phyloP scores from a whole-genome alignment of 23 tunicate species.

The Styela plicata region DNA sequence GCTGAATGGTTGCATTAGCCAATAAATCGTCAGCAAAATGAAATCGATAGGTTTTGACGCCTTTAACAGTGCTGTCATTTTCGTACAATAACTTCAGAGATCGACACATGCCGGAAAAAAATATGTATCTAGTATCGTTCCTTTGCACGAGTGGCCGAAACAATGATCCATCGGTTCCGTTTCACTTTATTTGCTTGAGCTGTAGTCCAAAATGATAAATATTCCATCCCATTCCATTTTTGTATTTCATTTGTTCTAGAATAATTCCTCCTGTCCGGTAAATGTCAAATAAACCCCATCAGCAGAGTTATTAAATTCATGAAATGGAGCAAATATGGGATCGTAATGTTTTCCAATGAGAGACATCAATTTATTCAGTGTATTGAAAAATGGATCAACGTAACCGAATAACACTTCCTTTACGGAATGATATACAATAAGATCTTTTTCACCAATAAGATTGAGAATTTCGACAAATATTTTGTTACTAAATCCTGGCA shows the following conservation, averaged over 20 bases:
- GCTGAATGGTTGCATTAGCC: conserved; percentile 45
- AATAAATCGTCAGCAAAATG: conserved; percentile 57
- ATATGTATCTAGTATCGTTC: conserved; percentile 54
- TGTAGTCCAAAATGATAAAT: conserved; percentile 52
- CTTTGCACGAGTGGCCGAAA: conserved; percentile 48
- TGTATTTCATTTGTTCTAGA: conserved; percentile 42
- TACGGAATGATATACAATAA: conserved; percentile 66
- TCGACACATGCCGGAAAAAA: conserved; percentile 79
- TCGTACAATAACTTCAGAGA: conserved; percentile 53
- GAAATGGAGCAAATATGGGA: conserved; percentile 60
- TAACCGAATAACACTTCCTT: conserved; percentile 79
- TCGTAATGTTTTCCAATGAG: conserved; percentile 29
- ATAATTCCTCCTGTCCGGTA: conserved; percentile 61
- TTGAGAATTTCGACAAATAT: not conserved
- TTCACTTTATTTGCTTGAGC: conserved; percentile 68
- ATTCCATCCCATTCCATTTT: conserved; percentile 64
- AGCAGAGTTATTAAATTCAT: conserved; percentile 72
- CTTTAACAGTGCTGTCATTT: conserved; percentile 47
- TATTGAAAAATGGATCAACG: conserved; percentile 56
- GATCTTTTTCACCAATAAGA: conserved; percentile 17
- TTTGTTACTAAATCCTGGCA: not conserved
- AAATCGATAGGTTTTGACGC: conserved; percentile 65
- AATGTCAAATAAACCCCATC: conserved; percentile 68
- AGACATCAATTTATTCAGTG: conserved; percentile 36
- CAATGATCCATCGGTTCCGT: conserved; percentile 87